Conservation (phyloP, 2,113 vertebrate species). For the Notiomystis cincta region DNA sequence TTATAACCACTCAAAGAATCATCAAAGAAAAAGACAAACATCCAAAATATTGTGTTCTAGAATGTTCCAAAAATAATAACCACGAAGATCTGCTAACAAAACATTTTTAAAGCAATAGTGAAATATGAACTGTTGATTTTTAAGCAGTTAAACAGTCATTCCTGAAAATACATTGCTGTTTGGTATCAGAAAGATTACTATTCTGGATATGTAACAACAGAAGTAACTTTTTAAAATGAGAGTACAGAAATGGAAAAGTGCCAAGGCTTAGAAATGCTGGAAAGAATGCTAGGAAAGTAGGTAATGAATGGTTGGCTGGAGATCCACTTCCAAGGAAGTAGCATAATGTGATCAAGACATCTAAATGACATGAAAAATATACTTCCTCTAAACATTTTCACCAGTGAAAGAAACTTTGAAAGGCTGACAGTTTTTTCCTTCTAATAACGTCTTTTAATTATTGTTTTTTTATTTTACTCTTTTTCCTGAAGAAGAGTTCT, state of each 20-base stretch:
- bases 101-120: background rate
- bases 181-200: background rate
- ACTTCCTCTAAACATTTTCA: background rate
- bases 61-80: background rate
- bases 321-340: background rate
- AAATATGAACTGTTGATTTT: background rate
- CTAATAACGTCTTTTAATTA: background rate
- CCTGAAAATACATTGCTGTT: background rate
- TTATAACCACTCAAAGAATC: background rate
- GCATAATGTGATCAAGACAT: background rate
- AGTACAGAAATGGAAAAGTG: background rate
- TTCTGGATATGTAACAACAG: background rate
- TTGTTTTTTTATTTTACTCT: background rate
- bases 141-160: background rate
- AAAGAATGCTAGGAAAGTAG: background rate
- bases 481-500: background rate
- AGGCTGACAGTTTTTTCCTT: background rate
- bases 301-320: background rate
- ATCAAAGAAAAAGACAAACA: background rate
- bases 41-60: background rate
- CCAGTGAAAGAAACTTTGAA: background rate
- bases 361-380: background rate
- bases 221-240: background rate
- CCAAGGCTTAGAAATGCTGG: background rate
- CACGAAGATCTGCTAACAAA: background rate